Percentiles rank a stretch among this genome's conserved stretches.
Evolutionary conservation across 2,113 vertebrate genomes (phyloP).

Genomic region (Eclectus roratus): DNA sequence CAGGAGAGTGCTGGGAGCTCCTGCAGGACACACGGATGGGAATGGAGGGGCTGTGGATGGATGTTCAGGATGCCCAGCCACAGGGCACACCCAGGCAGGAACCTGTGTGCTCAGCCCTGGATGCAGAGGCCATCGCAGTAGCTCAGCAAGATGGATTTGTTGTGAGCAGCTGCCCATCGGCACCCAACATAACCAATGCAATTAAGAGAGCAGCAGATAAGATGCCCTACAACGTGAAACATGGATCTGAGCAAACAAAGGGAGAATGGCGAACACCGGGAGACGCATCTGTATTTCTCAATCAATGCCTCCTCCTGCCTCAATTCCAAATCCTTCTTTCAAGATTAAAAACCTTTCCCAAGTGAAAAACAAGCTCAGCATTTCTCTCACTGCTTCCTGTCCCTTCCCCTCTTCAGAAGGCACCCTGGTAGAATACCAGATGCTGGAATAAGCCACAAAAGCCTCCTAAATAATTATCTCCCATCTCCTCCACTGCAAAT

Average conservation of each 20-base stretch:
- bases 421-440: neutral
- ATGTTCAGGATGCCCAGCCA: neutral
- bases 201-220: neutral
- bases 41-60: accelerated
- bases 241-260: neutral
- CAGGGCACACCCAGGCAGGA: neutral
- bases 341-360: slow-evolving; percentile 6
- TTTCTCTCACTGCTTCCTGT: neutral
- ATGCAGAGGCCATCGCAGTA: neutral
- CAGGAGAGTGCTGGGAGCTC: neutral
- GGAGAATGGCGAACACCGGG: neutral
- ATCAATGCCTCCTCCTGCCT: neutral
- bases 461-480: slow-evolving; percentile 9
- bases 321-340: neutral
- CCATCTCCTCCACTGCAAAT: neutral
- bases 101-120: neutral
- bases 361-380: slow-evolving; percentile 21
- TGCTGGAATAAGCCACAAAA: slow-evolving; percentile 7
- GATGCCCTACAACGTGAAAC: neutral
- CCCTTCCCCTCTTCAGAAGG: neutral
- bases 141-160: neutral
- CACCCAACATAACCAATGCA: neutral
- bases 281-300: slow-evolving; percentile 9
- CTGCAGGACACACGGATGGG: accelerated
- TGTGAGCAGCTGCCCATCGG: neutral